Conservation (phyloP, 2,113 vertebrate genomes). For the Crotophaga sulcirostris region DNA sequence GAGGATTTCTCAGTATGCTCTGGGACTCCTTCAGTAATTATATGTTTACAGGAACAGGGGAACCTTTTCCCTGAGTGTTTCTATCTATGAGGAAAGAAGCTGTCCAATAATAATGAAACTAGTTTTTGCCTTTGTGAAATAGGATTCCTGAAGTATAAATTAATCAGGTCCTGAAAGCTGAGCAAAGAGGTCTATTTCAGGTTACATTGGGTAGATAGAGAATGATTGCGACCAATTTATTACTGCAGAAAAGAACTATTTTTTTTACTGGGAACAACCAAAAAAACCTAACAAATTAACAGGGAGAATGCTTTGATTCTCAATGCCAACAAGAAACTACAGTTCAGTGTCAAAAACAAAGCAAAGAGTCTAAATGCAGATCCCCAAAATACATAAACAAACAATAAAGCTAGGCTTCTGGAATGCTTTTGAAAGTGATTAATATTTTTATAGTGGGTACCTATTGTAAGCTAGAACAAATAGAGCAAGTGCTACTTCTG, state of each 20-base stretch:
- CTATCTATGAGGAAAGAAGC: background rate
- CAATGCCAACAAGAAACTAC: background rate
- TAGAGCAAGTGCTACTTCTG: background rate
- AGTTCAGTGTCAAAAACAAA: background rate
- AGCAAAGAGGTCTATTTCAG: background rate
- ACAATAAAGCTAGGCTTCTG: background rate
- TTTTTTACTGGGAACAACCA: background rate
- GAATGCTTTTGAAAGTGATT: background rate
- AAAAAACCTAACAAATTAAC: background rate
- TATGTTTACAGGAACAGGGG: background rate
- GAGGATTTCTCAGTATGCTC: background rate
- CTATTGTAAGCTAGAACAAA: background rate
- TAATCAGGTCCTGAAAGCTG: background rate
- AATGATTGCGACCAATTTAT: background rate
- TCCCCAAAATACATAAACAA: background rate
- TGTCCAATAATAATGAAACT: background rate
- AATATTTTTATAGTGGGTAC: background rate
- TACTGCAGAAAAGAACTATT: background rate
- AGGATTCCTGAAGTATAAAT: background rate
- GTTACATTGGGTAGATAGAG: background rate
- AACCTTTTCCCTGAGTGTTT: background rate
- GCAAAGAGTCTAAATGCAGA: background rate
- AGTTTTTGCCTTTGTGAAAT: background rate
- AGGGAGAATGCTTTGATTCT: background rate
- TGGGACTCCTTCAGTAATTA: background rate